Evolutionary conservation across 2,113 vertebrate genomes (phyloP), one percentile per base, ranked within the genome.

Genomic region (Solea solea): DNA sequence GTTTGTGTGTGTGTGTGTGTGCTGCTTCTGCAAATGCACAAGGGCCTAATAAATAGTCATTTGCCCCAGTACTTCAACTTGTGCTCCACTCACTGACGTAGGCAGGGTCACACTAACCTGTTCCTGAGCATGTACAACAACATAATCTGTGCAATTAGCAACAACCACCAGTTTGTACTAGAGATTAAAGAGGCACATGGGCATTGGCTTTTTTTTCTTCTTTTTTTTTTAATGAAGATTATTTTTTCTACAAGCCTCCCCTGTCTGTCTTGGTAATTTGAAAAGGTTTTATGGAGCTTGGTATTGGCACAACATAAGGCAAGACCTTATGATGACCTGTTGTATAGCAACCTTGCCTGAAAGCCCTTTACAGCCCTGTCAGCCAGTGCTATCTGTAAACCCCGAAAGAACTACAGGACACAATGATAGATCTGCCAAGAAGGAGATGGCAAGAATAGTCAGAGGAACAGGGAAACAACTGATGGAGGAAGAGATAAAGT

Each of bases 401-500:
- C 16, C n/a, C 54, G 72, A 70, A 53, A 62, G 39, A 57, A 51
- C 50, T 21, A 53, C 66, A 71, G 59, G 65, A 57, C 71, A 58
- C 4, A 3, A 39, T 44, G 68, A 76, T 76, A 54, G 59, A 85
- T 68, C 46, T 39, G 21, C 56, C 45, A 28, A 48, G 27, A 54
- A 41, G 69, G 27, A 68, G 51, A 75, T 34, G 50, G 46, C 8
- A 34, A 69, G 56, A 62, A 45, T 52, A 53, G 60, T 14, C n/a
- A 44, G 63, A 62, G 64, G 72, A 69, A 41, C 14, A 69, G 51
- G 57, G 55, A 69, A 28, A 57, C 45, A 48, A 60, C 62, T 41
- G 67, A 83, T 52, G 55, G 57, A 64, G 63, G 70, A 71, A 77
- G 55, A 83, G 78, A 86, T 77, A 73, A 64, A 62, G 57, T 65